Base-by-base conservation (phyloP, 1,140 invertebrate species). In the Drosophila azteca region DNA sequence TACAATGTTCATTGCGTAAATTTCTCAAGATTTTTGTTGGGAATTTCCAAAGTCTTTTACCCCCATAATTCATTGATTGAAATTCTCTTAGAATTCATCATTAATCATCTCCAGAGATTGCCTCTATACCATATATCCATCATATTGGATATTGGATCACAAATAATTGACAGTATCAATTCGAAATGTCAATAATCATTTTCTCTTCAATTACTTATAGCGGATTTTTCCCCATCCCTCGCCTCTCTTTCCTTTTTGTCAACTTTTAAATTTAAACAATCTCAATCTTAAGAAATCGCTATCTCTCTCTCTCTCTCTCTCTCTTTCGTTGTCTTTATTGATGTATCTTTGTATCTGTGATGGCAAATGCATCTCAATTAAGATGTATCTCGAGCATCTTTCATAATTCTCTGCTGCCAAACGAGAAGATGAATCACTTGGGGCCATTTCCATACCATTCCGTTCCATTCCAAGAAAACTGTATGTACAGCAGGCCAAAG, bases 311-410 rank as follows among this genome's bases (percentile, higher is more conserved):
- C 17, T 20, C 17, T 20, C 17, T 20, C 17, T 20, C 17, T 20
- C 17, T 20, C 17, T 20, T 20, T 20, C 17, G 0, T 20, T 20
- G 17, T 20, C 17, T 50, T 44, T 15, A 39, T 43, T 50, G 35
- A 50, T 31, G 60, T 50, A 31, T 65, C 11, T 63, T 64, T 31
- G 63, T 24, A 29, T 50, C 13, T 9, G 6, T n/a, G 7, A 15
- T 29, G 9, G n/a, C 11, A 52, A 69, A 73, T 39, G 69, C 51
- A 74, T 73, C 51, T 73, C 41, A 74, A 73, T 74, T 73, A 74
- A 74, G 74, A 64, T 57, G 59, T 73, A 64, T 74, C 41, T 73
- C 44, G 45, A 57, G 20, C 35, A 70, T 69, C 67, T 70, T 73
- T 51, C 41, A 73, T 51, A 72, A 73, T 61, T 53, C 51, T 41